A percentile compares a stretch with the other conserved stretches of the same genome.
phyloP scores from a whole-genome alignment of 1,140 invertebrate genomes.

The Planococcus citri region DNA sequence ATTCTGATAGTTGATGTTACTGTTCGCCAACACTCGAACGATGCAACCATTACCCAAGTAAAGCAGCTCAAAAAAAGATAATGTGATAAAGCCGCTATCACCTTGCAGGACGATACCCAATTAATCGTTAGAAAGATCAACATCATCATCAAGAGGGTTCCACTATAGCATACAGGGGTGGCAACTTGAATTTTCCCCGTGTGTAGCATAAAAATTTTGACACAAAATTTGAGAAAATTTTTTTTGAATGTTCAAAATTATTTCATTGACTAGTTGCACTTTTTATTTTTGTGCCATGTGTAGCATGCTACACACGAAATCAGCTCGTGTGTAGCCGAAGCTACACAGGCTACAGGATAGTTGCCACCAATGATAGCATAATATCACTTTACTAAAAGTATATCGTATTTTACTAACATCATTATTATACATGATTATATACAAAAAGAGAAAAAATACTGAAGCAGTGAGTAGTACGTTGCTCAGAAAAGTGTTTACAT shows the following conservation, averaged over 20 bases:
- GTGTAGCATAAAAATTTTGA: too few species aligned
- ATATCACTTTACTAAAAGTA: constrained; percentile 41
- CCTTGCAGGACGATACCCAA: constrained; percentile 31
- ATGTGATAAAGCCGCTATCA: constrained; percentile 38
- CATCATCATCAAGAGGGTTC: constrained; percentile 38
- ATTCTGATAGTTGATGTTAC: constrained; percentile 40
- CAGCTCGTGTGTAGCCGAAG: too few species aligned
- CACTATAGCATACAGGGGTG: too few species aligned
- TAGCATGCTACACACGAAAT: too few species aligned
- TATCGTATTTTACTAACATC: constrained; percentile 40
- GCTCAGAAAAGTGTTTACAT: background rate
- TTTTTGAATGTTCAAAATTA: too few species aligned
- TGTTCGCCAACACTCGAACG: constrained; percentile 45
- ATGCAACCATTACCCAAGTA: constrained; percentile 47
- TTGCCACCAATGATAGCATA: too few species aligned
- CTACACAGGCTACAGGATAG: too few species aligned
- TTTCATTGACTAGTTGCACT: too few species aligned
- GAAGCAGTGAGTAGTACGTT: constrained; percentile 30
- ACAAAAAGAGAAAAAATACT: constrained; percentile 37
- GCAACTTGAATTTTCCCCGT: too few species aligned
- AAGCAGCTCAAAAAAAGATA: constrained; percentile 43
- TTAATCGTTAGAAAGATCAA: constrained; percentile 35
- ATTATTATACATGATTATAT: constrained; percentile 36
- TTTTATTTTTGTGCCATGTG: too few species aligned
- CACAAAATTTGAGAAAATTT: too few species aligned